A percentile compares a stretch with the other conserved stretches of the same genome.
Evolutionary conservation across 1,140 invertebrate genomes (phyloP).

Genomic region (Mamestra configurata): DNA sequence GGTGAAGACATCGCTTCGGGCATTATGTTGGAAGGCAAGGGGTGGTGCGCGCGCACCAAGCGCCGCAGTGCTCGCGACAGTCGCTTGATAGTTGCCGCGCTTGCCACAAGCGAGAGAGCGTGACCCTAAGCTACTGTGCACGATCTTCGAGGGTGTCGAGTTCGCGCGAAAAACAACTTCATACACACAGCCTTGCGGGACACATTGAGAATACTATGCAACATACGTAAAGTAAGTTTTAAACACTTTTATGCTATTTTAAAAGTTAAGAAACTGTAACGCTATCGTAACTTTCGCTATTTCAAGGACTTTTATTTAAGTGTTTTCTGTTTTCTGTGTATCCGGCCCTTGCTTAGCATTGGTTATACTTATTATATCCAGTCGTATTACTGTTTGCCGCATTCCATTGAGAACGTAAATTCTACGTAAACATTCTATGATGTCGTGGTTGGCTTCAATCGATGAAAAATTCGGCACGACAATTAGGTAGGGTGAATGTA

Average conservation of each 20-base stretch:
- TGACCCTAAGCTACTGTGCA: conserved; percentile 1
- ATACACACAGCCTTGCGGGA: background rate
- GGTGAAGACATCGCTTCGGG: conserved; percentile 53
- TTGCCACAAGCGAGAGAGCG: conserved; percentile 37
- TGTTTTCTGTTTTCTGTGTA: background rate
- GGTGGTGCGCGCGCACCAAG: conserved; percentile 59
- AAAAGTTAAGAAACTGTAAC: conserved; percentile 1
- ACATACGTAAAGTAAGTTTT: conserved; percentile 17
- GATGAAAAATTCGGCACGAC: conserved; percentile 14
- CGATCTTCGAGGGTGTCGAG: background rate
- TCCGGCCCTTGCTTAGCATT: background rate
- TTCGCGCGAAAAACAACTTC: background rate
- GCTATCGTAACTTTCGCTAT: background rate
- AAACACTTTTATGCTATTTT: background rate
- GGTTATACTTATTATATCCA: background rate
- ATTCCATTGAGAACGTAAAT: background rate
- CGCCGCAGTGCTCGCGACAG: conserved; percentile 55
- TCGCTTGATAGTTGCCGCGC: conserved; percentile 37
- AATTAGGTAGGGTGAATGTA: conserved; percentile 1
- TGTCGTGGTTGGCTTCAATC: conserved; percentile 18
- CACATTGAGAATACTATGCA: background rate
- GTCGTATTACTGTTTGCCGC: too few relatives aligned
- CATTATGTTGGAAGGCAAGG: conserved; percentile 33
- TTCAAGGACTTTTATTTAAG: background rate
- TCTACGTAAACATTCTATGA: background rate